phyloP scores from a whole-genome alignment of 1,140 invertebrate species.

The Nixonia krombeini region DNA sequence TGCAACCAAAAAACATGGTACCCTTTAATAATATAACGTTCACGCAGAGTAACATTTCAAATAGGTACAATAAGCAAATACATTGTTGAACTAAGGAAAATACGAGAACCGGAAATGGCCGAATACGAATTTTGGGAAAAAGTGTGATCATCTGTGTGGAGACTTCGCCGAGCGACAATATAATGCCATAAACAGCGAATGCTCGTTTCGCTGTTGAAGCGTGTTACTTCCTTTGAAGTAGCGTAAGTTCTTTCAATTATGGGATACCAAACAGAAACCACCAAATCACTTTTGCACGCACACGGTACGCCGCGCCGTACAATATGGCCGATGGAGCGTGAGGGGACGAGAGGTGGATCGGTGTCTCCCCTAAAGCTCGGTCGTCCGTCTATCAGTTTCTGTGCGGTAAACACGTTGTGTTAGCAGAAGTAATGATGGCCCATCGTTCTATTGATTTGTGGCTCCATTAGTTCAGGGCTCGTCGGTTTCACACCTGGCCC shows the following conservation, averaged over 20 bases:
- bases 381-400: slow-evolving; percentile 53
- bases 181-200: slow-evolving; percentile 16
- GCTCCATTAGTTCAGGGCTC: slow-evolving; percentile 69
- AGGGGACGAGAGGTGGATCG: slow-evolving; percentile 64
- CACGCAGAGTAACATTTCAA: too few species aligned
- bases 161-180: too few species aligned
- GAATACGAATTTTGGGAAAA: too few species aligned
- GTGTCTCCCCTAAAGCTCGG: slow-evolving; percentile 50
- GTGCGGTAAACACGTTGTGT: slow-evolving; percentile 70
- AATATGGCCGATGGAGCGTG: slow-evolving; percentile 63
- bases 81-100: too few species aligned
- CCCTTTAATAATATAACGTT: too few species aligned
- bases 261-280: slow-evolving; percentile 51
- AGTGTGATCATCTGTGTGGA: too few species aligned
- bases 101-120: too few species aligned
- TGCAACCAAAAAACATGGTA: too few species aligned
- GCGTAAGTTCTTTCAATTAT: slow-evolving; percentile 41
- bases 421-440: slow-evolving; percentile 67
- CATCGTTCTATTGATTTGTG: slow-evolving; percentile 69
- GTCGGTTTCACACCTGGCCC: slow-evolving; percentile 65
- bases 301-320: slow-evolving; percentile 29
- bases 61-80: too few species aligned
- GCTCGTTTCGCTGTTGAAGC: slow-evolving; percentile 20
- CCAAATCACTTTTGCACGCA: slow-evolving; percentile 61
- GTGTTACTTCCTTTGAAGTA: not conserved